Evolutionary conservation across 2,113 vertebrate species (phyloP).

Genomic region (Corythornis madagascariensis): DNA sequence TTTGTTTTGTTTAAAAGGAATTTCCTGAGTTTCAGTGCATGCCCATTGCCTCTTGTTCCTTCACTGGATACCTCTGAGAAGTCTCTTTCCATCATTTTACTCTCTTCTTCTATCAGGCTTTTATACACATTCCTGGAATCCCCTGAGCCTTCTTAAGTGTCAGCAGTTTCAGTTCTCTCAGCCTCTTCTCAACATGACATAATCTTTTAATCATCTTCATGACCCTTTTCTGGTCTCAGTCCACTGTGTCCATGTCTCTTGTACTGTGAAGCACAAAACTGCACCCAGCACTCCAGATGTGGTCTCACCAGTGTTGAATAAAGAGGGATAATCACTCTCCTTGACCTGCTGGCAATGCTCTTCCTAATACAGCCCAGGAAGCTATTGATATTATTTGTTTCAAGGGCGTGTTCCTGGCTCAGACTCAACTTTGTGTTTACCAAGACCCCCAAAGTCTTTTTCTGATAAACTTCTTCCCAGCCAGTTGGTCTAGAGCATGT

Average conservation of each 20-base stretch:
- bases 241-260: background rate
- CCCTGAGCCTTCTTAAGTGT: background rate
- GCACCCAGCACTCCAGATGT: background rate
- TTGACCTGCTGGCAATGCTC: background rate
- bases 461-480: background rate
- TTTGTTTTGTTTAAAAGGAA: background rate
- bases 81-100: background rate
- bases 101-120: background rate
- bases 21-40: background rate
- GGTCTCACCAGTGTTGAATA: background rate
- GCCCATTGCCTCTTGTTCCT: background rate
- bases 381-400: background rate
- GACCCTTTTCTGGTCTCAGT: background rate
- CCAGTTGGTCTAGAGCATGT: accelerated
- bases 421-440: background rate
- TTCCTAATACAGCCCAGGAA: background rate
- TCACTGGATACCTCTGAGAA: background rate
- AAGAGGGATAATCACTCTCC: background rate
- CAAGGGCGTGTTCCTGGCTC: background rate
- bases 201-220: background rate
- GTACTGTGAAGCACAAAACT: background rate
- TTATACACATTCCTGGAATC: background rate
- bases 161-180: background rate
- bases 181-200: background rate
- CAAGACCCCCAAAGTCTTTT: accelerated